Percentiles rank a stretch among this genome's conserved stretches.
These are phyloP conservation scores for Siniperca undulata DNA, from an alignment of 2,797 vertebrate species.

Conservation along the genomic window DNA sequence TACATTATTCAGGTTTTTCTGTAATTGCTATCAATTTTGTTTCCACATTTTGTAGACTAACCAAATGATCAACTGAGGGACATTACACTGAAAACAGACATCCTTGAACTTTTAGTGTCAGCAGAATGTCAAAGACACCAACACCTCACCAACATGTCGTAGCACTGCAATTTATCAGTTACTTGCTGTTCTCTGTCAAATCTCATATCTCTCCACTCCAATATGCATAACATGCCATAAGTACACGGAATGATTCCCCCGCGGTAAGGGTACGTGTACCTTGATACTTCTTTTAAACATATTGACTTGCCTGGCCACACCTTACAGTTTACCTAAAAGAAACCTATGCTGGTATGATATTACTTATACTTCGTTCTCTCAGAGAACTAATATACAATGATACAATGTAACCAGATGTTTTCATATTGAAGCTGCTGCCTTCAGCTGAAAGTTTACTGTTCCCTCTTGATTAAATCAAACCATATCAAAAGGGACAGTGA, in stretches of 20 bases:
- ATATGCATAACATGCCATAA: neutral
- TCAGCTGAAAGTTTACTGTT: neutral
- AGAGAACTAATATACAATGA: neutral
- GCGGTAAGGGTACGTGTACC: neutral
- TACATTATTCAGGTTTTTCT: neutral
- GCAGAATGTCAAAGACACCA: neutral
- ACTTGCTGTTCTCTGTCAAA: conserved; percentile 8
- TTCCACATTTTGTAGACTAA: neutral
- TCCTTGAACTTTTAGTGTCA: neutral
- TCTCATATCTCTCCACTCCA: neutral
- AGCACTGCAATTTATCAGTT: neutral
- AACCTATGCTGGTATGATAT: neutral
- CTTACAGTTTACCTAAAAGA: neutral
- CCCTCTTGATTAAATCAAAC: conserved; percentile 25
- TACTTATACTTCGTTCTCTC: neutral
- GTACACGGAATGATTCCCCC: neutral
- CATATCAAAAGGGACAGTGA: conserved; percentile 20
- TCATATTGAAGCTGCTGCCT: neutral
- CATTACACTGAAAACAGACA: neutral
- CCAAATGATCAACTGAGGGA: neutral
- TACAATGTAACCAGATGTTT: conserved; percentile 2
- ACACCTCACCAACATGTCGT: neutral
- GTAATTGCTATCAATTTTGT: neutral
- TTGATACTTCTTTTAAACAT: neutral
- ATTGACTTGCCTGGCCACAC: neutral